phyloP scores from a whole-genome alignment of 2,797 vertebrate genomes.

The Adrianichthys oophorus region DNA sequence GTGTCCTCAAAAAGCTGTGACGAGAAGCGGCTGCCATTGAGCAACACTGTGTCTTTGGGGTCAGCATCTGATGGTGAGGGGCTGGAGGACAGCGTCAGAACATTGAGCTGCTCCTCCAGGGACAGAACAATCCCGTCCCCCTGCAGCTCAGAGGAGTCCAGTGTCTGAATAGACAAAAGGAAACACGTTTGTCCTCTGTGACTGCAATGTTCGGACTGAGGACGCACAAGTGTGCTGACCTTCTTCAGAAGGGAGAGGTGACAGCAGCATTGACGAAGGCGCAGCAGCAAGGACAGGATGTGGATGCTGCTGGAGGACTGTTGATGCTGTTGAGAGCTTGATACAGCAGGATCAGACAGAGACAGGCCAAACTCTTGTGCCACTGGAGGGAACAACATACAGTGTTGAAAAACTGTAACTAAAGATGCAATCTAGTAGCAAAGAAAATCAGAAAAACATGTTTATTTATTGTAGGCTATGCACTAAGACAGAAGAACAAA shows the following conservation, averaged over 20 bases:
- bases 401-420: neutral
- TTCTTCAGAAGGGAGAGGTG: slow-evolving; percentile 91
- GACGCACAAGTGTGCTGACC: slow-evolving; percentile 66
- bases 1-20: slow-evolving; percentile 82
- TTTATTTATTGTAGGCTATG: too few species aligned
- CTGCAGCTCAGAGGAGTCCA: slow-evolving; percentile 84
- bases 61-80: slow-evolving; percentile 53
- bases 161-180: slow-evolving; percentile 73
- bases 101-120: slow-evolving; percentile 90
- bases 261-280: slow-evolving; percentile 94
- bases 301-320: slow-evolving; percentile 83
- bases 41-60: slow-evolving; percentile 77
- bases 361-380: slow-evolving; percentile 82
- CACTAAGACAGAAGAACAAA: too few species aligned
- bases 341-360: slow-evolving; percentile 36
- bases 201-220: neutral
- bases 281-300: slow-evolving; percentile 89
- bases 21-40: slow-evolving; percentile 85
- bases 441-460: neutral
- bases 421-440: neutral
- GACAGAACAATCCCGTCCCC: slow-evolving; percentile 86
- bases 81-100: slow-evolving; percentile 81
- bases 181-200: neutral
- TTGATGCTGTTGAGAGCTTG: slow-evolving; percentile 48
- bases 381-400: slow-evolving; percentile 63